A percentile compares a stretch with the other conserved stretches of the same genome.
phyloP scores from a whole-genome alignment of 1,140 invertebrate species.

The Bombus terrestris region DNA sequence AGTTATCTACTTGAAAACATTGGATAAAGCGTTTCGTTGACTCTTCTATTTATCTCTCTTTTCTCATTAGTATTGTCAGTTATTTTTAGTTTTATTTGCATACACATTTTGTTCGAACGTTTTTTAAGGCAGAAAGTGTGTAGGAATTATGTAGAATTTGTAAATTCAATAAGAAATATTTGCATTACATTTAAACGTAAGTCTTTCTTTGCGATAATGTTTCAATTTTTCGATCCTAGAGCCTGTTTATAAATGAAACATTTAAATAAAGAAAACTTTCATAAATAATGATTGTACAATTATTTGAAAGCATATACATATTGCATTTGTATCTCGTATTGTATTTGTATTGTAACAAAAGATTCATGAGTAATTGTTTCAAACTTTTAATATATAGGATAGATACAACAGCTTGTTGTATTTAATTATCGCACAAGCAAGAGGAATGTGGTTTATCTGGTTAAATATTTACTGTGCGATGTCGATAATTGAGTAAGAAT shows the following conservation, averaged over 20 bases:
- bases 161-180: neutral
- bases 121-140: neutral
- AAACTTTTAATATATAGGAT: conserved; percentile 1
- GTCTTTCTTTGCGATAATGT: neutral
- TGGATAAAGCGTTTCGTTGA: too few relatives aligned
- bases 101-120: neutral
- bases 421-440: conserved; percentile 23
- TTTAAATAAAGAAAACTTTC: neutral
- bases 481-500: conserved; percentile 25
- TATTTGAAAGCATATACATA: neutral
- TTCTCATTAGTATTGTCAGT: neutral
- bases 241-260: neutral
- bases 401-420: conserved; percentile 7
- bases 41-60: neutral
- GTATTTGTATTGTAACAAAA: neutral
- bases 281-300: neutral
- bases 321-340: neutral
- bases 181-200: neutral
- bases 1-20: neutral
- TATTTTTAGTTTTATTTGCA: neutral
- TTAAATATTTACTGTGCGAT: conserved; percentile 20
- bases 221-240: neutral
- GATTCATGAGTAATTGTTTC: conserved; percentile 25
- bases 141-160: neutral
- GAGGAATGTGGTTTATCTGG: conserved; percentile 26